Conservation (phyloP, 2,888 invertebrate species). For the Clitarchus hookeri region DNA sequence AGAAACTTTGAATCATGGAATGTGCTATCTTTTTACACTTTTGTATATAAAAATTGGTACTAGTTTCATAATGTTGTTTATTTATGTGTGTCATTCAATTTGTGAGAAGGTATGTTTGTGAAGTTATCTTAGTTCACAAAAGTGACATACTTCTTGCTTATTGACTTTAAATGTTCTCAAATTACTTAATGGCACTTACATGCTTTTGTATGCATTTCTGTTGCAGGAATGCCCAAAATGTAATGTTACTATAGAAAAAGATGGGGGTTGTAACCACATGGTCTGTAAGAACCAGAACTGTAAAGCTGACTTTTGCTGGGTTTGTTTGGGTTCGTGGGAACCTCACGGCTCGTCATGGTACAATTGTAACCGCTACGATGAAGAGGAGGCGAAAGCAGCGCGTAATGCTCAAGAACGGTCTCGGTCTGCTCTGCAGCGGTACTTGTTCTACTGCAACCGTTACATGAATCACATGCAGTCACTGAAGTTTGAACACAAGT, state of each 20-base stretch:
- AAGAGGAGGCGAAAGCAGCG: conserved; percentile 94
- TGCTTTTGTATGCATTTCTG: conserved; percentile 29
- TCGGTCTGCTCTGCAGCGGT: conserved; percentile 91
- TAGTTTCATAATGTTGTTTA: too few relatives aligned
- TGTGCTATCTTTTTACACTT: too few relatives aligned
- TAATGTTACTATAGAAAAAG: conserved; percentile 94
- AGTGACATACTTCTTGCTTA: too few relatives aligned
- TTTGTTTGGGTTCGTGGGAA: conserved; percentile 98
- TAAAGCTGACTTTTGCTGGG: conserved; percentile 99
- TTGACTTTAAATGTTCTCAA: too few relatives aligned
- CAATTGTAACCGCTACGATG: conserved; percentile 96
- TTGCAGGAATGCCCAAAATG: conserved; percentile 91
- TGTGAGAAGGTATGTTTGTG: too few relatives aligned
- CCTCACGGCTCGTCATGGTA: conserved; percentile 99
- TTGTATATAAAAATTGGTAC: too few relatives aligned
- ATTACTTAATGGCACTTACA: neutral
- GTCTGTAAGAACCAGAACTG: conserved; percentile 98
- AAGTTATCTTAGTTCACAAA: too few relatives aligned
- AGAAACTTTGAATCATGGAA: too few relatives aligned
- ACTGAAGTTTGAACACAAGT: conserved; percentile 94
- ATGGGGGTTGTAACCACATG: conserved; percentile 99
- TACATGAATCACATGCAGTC: conserved; percentile 99
- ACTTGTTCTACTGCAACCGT: conserved; percentile 97
- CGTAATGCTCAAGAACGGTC: conserved; percentile 95
- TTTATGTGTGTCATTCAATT: too few relatives aligned